These are phyloP conservation scores for Bucco capensis DNA, from an alignment of 2,113 vertebrate genomes.

Conservation along the genomic window DNA sequence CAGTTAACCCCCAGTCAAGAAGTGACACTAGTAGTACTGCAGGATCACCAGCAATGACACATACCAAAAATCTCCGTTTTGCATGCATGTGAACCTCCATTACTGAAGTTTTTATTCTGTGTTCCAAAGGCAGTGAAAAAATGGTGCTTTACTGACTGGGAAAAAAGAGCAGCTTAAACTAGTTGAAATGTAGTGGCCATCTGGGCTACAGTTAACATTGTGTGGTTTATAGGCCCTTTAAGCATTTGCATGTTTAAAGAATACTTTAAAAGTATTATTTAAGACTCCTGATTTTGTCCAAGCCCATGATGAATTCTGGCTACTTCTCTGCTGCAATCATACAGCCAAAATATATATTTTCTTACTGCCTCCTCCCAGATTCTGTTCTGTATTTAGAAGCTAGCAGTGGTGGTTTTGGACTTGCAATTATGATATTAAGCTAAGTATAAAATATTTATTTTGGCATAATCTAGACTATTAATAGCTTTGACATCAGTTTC, in stretches of 20 bases:
- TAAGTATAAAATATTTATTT: conserved; percentile 62
- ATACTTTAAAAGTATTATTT: conserved; percentile 8
- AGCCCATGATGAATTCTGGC: conserved; percentile 21
- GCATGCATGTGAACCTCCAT: not conserved
- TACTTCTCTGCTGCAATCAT: not conserved
- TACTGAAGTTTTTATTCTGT: not conserved
- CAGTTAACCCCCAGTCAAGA: not conserved
- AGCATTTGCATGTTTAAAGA: not conserved
- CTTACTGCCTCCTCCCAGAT: conserved; percentile 56
- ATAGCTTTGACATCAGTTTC: conserved; percentile 28
- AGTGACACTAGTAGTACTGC: too few relatives aligned
- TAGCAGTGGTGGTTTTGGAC: conserved; percentile 43
- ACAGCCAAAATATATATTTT: conserved; percentile 69
- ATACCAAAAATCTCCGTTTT: not conserved
- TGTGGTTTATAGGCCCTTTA: not conserved
- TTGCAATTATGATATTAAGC: conserved; percentile 44
- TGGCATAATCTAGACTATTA: conserved; percentile 38
- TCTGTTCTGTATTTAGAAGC: conserved; percentile 65
- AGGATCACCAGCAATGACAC: not conserved
- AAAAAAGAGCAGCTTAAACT: not conserved
- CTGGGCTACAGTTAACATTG: not conserved
- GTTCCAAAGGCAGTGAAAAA: not conserved
- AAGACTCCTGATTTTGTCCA: conserved; percentile 41
- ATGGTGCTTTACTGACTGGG: not conserved
- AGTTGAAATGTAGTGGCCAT: not conserved